Conservation (phyloP, 2,113 vertebrate genomes). For the Callipepla squamata region DNA sequence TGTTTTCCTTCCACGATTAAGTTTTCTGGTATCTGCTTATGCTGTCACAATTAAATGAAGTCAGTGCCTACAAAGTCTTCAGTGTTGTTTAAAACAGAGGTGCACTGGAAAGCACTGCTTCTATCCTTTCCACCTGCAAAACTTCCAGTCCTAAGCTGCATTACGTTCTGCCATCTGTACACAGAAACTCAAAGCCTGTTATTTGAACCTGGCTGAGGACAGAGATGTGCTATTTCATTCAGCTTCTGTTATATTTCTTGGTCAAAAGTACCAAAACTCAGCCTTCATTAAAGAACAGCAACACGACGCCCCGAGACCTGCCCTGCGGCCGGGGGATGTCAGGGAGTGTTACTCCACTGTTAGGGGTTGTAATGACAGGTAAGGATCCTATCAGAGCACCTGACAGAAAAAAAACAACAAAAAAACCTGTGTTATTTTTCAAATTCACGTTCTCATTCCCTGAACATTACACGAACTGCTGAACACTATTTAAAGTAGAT, state of each 20-base stretch:
- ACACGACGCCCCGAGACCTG: not conserved
- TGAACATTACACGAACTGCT: not conserved
- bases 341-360: not conserved
- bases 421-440: not conserved
- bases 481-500: not conserved
- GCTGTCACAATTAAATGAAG: conserved; percentile 37
- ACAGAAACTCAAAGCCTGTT: not conserved
- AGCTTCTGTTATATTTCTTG: not conserved
- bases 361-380: not conserved
- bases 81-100: not conserved
- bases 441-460: not conserved
- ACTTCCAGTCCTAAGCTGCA: not conserved
- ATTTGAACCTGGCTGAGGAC: not conserved
- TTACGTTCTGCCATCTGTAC: not conserved
- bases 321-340: not conserved
- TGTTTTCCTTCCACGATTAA: conserved; percentile 34
- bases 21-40: conserved; percentile 2
- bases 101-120: accelerated
- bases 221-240: not conserved
- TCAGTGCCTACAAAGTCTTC: not conserved
- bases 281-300: not conserved
- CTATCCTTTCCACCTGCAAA: not conserved
- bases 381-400: not conserved
- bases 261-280: not conserved
- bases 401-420: no score